phyloP scores from a whole-genome alignment of 2,797 vertebrate species.

The Galagoides demidoff region DNA sequence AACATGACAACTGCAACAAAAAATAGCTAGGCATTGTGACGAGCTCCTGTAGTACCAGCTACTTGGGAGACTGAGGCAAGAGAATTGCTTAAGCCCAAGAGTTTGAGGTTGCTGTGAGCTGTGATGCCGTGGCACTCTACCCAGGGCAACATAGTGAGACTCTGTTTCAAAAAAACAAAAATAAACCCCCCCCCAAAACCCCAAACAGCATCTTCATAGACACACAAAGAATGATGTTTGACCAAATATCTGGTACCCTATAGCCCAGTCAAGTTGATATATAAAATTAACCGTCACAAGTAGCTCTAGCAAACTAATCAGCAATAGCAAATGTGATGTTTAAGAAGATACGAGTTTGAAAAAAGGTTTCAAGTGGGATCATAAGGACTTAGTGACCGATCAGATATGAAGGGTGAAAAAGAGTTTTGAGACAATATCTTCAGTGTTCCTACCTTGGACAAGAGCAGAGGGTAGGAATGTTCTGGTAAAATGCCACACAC shows the following conservation, averaged over 20 bases:
- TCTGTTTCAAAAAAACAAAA: too few relatives aligned
- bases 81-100: too few relatives aligned
- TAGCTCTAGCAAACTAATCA: not conserved
- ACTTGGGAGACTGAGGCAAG: too few relatives aligned
- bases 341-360: not conserved
- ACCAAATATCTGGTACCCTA: not conserved
- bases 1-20: too few relatives aligned
- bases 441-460: not conserved
- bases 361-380: slow-evolving; percentile 17
- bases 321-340: not conserved
- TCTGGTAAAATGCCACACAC: slow-evolving; percentile 61
- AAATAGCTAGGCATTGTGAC: too few relatives aligned
- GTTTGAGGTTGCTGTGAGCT: too few relatives aligned
- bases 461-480: not conserved
- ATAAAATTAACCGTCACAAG: not conserved
- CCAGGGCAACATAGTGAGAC: too few relatives aligned
- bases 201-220: not conserved
- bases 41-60: too few relatives aligned
- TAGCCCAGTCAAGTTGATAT: not conserved
- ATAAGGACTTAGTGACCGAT: not conserved
- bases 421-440: not conserved
- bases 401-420: slow-evolving; percentile 73
- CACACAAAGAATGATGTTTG: not conserved
- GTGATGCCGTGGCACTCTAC: too few relatives aligned
- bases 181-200: too few relatives aligned